Base-by-base conservation (phyloP, 2,888 invertebrate species). In the Drosophila mimica region DNA sequence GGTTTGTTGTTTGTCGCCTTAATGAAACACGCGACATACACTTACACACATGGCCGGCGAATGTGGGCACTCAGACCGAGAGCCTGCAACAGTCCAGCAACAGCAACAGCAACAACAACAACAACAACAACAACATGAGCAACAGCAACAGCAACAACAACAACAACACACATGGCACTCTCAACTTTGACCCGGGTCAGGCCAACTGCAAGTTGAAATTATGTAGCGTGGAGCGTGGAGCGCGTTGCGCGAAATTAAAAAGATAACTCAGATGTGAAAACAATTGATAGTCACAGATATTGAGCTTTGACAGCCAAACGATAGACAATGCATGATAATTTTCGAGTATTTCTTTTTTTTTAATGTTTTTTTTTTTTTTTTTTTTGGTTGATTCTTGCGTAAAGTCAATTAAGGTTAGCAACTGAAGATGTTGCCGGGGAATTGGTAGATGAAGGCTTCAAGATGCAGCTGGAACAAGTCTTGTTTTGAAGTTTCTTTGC, bases 211-310 rank as follows among this genome's bases (percentile, higher is more conserved):
- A 74, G 77, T 71, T 72, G 75, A 82, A 82, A 77, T 82, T 82
- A 80, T 82, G 83, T 82, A 82, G 81, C 76, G 43, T 76, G 78
- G 54, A 76, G 77, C 63, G 33, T 75, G 51, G 70, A 57, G 66
- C 40, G 67, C 77, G 65, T 78, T 76, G 88, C 77, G 86, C 89
- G 91, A 85, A 85, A 85, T 85, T 85, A 85, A 85, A 85, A 90
- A 90, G 91, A 89, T 90, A 90, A 90, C 90, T 85, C 90, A 85
- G 90, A 90, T 85, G 90, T 89, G 90, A 90, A 85, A 90, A 85
- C 85, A 90, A 85, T 85, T 90, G 85, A 85, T 85, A 85, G 85
- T 90, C 85, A 90, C 91, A 85, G 85, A 85, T 85, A 85, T 85
- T 85, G 70, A 89, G 91, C 85, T 89, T 85, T 85, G 85, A 85